These are phyloP conservation scores for Trichacis sp. DNA, from an alignment of 2,888 invertebrate genomes.

Conservation along the genomic window DNA sequence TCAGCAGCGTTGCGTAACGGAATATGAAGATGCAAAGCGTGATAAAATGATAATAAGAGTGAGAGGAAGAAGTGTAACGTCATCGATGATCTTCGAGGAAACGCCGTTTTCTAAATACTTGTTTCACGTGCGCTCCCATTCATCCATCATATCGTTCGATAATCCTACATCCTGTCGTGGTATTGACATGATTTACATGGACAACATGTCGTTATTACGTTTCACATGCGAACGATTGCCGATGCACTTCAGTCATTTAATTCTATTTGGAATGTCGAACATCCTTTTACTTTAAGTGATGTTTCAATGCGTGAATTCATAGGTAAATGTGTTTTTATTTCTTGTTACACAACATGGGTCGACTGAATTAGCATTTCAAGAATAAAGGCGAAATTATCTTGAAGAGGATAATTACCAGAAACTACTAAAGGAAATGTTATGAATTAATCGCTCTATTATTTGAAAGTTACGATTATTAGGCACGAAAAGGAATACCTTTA, in stretches of 20 bases:
- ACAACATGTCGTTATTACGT: neutral
- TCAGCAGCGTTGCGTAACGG: slow-evolving; percentile 14
- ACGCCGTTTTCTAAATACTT: slow-evolving; percentile 1
- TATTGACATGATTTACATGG: slow-evolving; percentile 4
- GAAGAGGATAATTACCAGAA: neutral
- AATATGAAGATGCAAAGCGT: slow-evolving; percentile 11
- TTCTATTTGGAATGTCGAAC: neutral
- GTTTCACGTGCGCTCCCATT: neutral
- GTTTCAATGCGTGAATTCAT: neutral
- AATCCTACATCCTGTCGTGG: neutral
- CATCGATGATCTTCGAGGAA: slow-evolving; percentile 8
- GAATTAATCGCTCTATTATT: neutral
- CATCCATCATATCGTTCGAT: slow-evolving; percentile 1
- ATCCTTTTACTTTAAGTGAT: neutral
- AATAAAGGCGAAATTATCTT: no score
- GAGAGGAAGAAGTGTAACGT: slow-evolving; percentile 6
- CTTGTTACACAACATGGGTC: neutral
- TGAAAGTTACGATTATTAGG: neutral
- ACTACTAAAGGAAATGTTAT: neutral
- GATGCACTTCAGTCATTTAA: neutral
- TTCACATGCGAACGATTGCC: neutral
- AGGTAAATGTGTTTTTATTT: neutral
- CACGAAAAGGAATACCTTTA: neutral
- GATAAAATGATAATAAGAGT: slow-evolving; percentile 11
- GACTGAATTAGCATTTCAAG: neutral